Conservation (phyloP, 2,888 invertebrate species). For the Melipona beecheii region DNA sequence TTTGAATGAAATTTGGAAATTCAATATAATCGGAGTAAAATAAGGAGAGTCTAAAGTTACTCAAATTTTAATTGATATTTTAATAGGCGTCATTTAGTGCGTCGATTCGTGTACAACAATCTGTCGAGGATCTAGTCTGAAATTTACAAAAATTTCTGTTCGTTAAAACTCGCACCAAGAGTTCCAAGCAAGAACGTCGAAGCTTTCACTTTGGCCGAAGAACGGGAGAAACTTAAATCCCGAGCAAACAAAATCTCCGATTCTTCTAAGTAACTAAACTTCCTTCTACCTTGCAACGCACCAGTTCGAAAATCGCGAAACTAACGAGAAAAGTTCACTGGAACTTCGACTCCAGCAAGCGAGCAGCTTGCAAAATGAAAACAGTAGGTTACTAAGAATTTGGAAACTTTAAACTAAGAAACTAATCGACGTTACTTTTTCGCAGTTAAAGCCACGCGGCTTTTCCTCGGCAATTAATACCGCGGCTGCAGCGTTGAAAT, state of each 20-base stretch:
- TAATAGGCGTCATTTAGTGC: too few species aligned
- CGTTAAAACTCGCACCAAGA: neutral
- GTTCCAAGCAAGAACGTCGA: neutral
- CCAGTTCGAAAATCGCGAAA: neutral
- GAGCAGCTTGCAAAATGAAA: neutral
- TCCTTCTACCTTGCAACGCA: neutral
- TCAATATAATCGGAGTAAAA: too few species aligned
- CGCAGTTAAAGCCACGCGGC: neutral
- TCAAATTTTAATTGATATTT: too few species aligned
- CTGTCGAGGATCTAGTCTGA: too few species aligned
- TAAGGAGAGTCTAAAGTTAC: too few species aligned
- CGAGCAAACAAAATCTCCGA: neutral
- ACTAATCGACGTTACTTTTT: neutral
- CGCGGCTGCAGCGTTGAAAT: constrained; percentile 51
- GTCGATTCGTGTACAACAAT: too few species aligned
- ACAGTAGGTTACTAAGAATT: neutral
- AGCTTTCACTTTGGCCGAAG: neutral
- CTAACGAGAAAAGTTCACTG: constrained; percentile 38
- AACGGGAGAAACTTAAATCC: neutral
- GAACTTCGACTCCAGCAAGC: neutral
- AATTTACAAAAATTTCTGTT: too few species aligned
- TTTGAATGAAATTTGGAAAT: too few species aligned
- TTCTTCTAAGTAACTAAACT: neutral
- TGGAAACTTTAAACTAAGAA: neutral
- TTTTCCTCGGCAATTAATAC: neutral